Evolutionary conservation across 1,140 invertebrate species (phyloP).

Genomic region (Cydia fagiglandana): DNA sequence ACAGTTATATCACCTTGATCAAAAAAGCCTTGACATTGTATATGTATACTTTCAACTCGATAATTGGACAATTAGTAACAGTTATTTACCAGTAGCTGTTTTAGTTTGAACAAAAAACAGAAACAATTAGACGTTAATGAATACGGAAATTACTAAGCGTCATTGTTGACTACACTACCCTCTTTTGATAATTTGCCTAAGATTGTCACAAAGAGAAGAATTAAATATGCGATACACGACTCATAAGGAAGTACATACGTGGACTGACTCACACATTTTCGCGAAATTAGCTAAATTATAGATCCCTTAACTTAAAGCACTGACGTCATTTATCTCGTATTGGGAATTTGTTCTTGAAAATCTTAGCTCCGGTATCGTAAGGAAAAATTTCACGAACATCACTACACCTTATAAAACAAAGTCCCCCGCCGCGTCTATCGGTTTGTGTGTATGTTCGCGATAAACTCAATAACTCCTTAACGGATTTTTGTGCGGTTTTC

Average conservation of each 20-base stretch:
- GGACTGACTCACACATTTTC: conserved; percentile 19
- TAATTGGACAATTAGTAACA: conserved; percentile 3
- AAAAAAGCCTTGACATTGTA: conserved; percentile 16
- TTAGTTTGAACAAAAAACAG: conserved; percentile 9
- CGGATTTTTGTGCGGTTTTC: too few relatives aligned
- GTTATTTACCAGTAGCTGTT: not conserved
- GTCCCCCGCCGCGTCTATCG: too few relatives aligned
- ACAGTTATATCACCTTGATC: conserved; percentile 12
- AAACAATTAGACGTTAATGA: not conserved
- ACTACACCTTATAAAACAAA: too few relatives aligned
- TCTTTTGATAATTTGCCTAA: not conserved
- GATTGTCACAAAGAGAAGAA: not conserved
- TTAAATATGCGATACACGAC: not conserved
- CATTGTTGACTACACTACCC: not conserved
- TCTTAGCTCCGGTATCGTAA: not conserved
- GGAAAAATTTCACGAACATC: not conserved
- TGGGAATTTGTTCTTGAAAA: not conserved
- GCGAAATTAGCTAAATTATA: not conserved
- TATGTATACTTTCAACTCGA: conserved; percentile 12
- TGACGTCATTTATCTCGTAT: not conserved
- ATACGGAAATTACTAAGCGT: not conserved
- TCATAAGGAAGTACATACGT: conserved; percentile 9
- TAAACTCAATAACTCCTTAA: too few relatives aligned
- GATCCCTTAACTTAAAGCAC: not conserved
- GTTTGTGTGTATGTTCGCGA: too few relatives aligned